Base-by-base conservation (phyloP, 2,797 vertebrate species). In the Syngnathus rostellatus region DNA sequence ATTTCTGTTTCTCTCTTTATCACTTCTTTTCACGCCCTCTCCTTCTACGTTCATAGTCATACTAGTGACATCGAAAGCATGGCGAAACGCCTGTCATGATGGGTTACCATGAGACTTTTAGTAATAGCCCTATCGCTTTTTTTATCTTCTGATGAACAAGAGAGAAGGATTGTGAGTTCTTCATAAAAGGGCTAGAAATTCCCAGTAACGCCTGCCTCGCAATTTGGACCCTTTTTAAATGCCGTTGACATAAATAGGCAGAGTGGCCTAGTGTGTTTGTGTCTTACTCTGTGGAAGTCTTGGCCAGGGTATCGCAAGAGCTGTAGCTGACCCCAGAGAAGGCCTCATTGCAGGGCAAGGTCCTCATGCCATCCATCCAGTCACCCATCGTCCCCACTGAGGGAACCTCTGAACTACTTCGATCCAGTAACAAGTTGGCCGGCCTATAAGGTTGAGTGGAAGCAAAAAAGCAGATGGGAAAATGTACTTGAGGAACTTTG, bases 261-360 rank as follows among this genome's bases (percentile, higher is more conserved):
- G 72, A 71, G 65, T 40, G 62, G 38, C 62, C 64, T 67, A 58
- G 67, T 69, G 31, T 70, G 53, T 60, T 72, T 73, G 72, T 79
- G 72, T 71, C 95, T 98, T 94, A 99, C 97, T 98, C 95, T 72
- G 94, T 93, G 74, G 95, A 94, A 73, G 96, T 94, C 89, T 99
- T 98, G 89, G 96, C 93, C 85, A 99, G 92, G 40, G 95, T 97
- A 77, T 98, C 95, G 65, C 95, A 97, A 73, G 97, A 97, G 78
- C 93, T 98, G 88, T 99, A 99, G 85, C 96, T 94, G 82, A 98
- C 93, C 0, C 96, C 96, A 0, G 93, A 94, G 85, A 98, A 97
- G 80, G 94, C 93, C 73, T 98, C 96, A 78, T 96, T 98, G 87
- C 95, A 97, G 66, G 94, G 95, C 69, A 94, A 89, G 45, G 93